Percentiles rank a stretch among this genome's conserved stretches.
Evolutionary conservation across 1,140 invertebrate species (phyloP).

Genomic region (Antheraea pernyi): DNA sequence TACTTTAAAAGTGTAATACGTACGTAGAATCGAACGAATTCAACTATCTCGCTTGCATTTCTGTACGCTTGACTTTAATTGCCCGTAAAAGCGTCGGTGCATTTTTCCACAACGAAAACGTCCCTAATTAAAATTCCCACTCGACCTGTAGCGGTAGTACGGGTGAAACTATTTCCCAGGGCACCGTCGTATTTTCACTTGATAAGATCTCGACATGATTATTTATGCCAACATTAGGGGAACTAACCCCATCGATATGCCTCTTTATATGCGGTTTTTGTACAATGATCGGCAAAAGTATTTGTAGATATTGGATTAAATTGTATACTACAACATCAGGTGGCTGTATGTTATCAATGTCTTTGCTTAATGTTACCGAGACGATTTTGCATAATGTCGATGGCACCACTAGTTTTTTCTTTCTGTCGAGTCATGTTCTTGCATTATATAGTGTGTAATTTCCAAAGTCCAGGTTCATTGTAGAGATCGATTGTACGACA

Average conservation of each 20-base stretch:
- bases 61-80: slow-evolving; percentile 18
- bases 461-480: too few species aligned
- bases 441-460: too few species aligned
- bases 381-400: too few species aligned
- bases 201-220: slow-evolving; percentile 75
- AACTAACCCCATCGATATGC: slow-evolving; percentile 62
- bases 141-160: slow-evolving; percentile 20
- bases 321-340: too few species aligned
- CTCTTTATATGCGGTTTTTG: slow-evolving; percentile 53
- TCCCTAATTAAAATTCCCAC: slow-evolving; percentile 66
- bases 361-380: too few species aligned
- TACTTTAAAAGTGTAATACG: too few species aligned
- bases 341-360: too few species aligned
- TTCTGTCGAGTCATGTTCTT: too few species aligned
- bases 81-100: slow-evolving; percentile 25
- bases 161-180: slow-evolving; percentile 58
- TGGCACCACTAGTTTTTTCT: too few species aligned
- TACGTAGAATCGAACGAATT: slow-evolving; percentile 12
- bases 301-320: neutral
- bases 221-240: slow-evolving; percentile 69
- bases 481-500: too few species aligned
- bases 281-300: slow-evolving; percentile 28
- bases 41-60: slow-evolving; percentile 1
- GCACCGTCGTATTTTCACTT: slow-evolving; percentile 63
- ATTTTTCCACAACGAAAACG: slow-evolving; percentile 46